Evolutionary conservation across 2,113 vertebrate species (phyloP), one percentile per base, ranked within the genome.

Genomic region (Pseudorhombus dupliciocellatus): DNA sequence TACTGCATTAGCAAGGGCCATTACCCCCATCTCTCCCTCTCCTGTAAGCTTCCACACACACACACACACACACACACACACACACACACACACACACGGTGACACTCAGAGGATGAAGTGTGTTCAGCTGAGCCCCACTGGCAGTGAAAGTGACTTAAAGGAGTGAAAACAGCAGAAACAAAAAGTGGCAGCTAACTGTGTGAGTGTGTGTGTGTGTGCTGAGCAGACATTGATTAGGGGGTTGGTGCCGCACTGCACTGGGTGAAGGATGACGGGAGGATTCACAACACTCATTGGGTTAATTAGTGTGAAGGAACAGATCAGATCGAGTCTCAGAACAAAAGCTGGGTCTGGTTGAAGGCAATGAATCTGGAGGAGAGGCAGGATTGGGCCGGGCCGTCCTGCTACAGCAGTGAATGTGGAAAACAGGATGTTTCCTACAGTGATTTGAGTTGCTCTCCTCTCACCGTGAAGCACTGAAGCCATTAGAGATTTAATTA

Each of bases 1-100:
- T 70, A 74, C 48, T 75, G 70, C 54, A 87, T 87, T 85, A 81
- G 65, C 75, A 77, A 40, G 75, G 80, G 34, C 80, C 83, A 87
- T 85, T 87, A 81, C 72, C 75, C 50, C 28, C 74, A 52, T 74
- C 54, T 62, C 63, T 50, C 4, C 24, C 51, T 66, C 53, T 56
- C 48, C 70, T 64, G 34, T 2, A 37, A 69, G n/a, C 59, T 18
- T 54, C 40, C 61, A 65, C 58, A 56, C 58, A 65, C 46, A n/a
- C 15, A 42, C 40, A 42, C 40, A 16, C 12, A 15, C 37, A 40
- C 37, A 37, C 34, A 12, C 37, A 40, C 37, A 40, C 10, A 15
- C 37, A 15, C 15, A 16, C 15, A 18, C 40, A 18, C 14, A 42
- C 31, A 37, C 34, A 37, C 34, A 44, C 5, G 15, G 4, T 8